phyloP scores from a whole-genome alignment of 2,888 invertebrate species.

The Pyrrhia umbra region DNA sequence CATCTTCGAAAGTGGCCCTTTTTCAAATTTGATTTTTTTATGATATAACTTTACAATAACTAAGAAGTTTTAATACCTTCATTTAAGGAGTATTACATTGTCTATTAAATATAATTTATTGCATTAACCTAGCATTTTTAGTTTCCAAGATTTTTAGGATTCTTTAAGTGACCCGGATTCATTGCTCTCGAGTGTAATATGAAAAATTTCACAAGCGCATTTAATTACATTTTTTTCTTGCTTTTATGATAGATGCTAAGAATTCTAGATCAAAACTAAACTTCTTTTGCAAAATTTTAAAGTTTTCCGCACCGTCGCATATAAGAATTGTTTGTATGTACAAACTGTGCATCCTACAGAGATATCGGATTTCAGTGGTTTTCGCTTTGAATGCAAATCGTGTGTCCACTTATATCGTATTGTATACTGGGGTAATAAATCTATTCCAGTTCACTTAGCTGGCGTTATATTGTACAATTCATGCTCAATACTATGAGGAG shows the following conservation, averaged over 20 bases:
- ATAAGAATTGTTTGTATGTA: not conserved
- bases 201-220: not conserved
- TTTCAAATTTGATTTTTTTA: no score
- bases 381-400: conserved; percentile 39
- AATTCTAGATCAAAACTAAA: conserved; percentile 10
- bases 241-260: conserved; percentile 6
- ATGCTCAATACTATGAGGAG: not conserved
- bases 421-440: conserved; percentile 34
- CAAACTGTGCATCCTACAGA: not conserved
- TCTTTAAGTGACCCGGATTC: no score
- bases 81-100: no score
- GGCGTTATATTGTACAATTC: conserved; percentile 18
- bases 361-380: not conserved
- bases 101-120: no score
- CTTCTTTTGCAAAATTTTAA: conserved; percentile 4
- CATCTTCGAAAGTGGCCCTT: no score
- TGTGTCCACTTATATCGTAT: conserved; percentile 6
- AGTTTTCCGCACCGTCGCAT: not conserved
- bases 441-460: conserved; percentile 14
- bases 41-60: no score
- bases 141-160: no score
- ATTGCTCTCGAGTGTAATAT: no score
- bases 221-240: not conserved
- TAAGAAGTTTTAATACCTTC: no score
- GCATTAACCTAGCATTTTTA: no score